These are phyloP conservation scores for Proisotoma minuta DNA, from an alignment of 2,888 invertebrate genomes.

Conservation along the genomic window DNA sequence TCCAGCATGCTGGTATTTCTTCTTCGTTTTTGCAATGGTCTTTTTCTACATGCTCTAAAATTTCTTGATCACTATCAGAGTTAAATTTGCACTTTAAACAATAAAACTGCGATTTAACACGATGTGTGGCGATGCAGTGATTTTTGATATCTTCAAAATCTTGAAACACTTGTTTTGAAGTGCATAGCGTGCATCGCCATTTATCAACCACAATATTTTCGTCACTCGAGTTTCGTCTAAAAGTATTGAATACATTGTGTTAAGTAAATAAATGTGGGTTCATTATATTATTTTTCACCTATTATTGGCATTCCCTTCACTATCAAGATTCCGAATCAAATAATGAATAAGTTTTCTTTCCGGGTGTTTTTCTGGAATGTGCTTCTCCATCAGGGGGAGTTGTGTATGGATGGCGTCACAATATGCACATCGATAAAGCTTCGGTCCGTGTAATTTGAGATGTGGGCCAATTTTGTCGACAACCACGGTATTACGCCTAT, in stretches of 20 bases:
- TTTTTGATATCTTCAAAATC: constrained; percentile 59
- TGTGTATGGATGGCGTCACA: constrained; percentile 65
- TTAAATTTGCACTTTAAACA: constrained; percentile 64
- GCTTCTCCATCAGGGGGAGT: constrained; percentile 61
- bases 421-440: constrained; percentile 66
- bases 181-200: constrained; percentile 68
- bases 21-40: not conserved
- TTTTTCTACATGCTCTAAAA: constrained; percentile 14
- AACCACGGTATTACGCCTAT: constrained; percentile 50
- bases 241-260: constrained; percentile 1
- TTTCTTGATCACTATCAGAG: constrained; percentile 35
- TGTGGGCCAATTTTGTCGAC: constrained; percentile 66
- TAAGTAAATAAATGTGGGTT: no score
- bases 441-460: constrained; percentile 68
- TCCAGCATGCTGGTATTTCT: not conserved
- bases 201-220: constrained; percentile 49
- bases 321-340: constrained; percentile 53
- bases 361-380: constrained; percentile 61
- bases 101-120: constrained; percentile 64
- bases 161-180: constrained; percentile 56
- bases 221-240: constrained; percentile 34
- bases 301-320: constrained; percentile 47
- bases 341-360: constrained; percentile 55
- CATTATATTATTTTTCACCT: constrained; percentile 19
- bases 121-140: constrained; percentile 61